Evolutionary conservation across 2,113 vertebrate genomes (phyloP).

Genomic region (Centrocercus urophasianus): DNA sequence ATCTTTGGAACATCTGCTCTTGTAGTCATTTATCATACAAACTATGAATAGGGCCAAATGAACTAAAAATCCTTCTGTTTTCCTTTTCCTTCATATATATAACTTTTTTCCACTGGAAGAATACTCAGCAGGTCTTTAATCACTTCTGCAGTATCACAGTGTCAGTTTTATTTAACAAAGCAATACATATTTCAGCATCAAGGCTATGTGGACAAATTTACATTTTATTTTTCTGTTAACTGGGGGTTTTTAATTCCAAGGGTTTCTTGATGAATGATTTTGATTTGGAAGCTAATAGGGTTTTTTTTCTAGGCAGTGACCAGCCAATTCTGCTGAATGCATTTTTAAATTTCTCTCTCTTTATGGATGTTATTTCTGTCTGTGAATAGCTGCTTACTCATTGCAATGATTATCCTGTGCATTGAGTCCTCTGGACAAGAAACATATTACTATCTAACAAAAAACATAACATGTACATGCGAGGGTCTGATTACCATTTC

Average conservation of each 20-base stretch:
- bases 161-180: constrained; percentile 40
- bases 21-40: constrained; percentile 17
- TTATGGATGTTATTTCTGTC: not conserved
- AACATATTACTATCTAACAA: not conserved
- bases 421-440: not conserved
- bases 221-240: constrained; percentile 29
- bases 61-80: constrained; percentile 3
- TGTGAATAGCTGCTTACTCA: not conserved
- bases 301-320: not conserved
- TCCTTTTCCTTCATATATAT: constrained; percentile 3
- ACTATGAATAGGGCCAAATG: not conserved
- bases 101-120: constrained; percentile 30
- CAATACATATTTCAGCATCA: constrained; percentile 1
- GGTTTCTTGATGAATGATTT: not conserved
- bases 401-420: not conserved
- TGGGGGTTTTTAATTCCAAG: not conserved
- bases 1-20: constrained; percentile 10
- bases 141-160: constrained; percentile 16
- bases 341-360: not conserved
- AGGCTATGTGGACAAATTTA: not conserved
- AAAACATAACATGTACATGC: not conserved
- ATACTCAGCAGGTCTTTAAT: constrained; percentile 9
- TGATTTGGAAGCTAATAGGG: not conserved
- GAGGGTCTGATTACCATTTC: not conserved
- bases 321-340: not conserved